These are phyloP conservation scores for Cygnus olor DNA, from an alignment of 2,797 vertebrate genomes.

Conservation along the genomic window DNA sequence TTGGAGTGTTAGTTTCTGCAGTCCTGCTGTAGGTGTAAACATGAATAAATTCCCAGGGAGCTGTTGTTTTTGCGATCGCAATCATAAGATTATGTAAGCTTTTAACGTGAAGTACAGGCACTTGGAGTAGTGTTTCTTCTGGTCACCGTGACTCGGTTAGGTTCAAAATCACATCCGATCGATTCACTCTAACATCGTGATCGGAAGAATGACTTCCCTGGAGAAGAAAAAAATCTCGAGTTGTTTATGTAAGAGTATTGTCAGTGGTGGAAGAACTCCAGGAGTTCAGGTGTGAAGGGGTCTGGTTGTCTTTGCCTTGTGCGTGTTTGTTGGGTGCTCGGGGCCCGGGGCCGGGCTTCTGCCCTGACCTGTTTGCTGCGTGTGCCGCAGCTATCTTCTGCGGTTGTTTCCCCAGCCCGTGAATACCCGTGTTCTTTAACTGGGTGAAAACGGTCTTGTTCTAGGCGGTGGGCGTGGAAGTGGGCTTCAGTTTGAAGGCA, in stretches of 20 bases:
- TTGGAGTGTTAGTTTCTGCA: neutral
- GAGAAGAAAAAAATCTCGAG: neutral
- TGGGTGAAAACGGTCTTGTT: neutral
- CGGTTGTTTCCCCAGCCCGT: neutral
- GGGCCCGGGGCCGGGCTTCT: neutral
- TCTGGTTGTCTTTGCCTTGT: neutral
- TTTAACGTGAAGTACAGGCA: neutral
- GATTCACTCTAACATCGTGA: neutral
- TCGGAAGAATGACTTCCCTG: neutral
- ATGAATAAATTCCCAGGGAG: neutral
- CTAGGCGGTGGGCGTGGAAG: neutral
- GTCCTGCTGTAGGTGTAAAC: neutral
- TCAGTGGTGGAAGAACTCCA: neutral
- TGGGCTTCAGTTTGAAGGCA: neutral
- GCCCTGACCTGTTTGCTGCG: neutral
- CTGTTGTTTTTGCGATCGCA: neutral
- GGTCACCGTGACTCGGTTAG: neutral
- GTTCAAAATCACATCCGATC: neutral
- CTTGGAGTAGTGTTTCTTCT: neutral
- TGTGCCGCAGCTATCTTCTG: neutral
- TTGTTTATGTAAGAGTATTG: neutral
- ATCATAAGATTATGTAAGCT: neutral
- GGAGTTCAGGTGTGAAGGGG: conserved; percentile 8
- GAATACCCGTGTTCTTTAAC: neutral
- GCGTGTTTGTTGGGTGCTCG: too few relatives aligned